phyloP scores from a whole-genome alignment of 1,140 invertebrate species.

The Lucilia sericata region DNA sequence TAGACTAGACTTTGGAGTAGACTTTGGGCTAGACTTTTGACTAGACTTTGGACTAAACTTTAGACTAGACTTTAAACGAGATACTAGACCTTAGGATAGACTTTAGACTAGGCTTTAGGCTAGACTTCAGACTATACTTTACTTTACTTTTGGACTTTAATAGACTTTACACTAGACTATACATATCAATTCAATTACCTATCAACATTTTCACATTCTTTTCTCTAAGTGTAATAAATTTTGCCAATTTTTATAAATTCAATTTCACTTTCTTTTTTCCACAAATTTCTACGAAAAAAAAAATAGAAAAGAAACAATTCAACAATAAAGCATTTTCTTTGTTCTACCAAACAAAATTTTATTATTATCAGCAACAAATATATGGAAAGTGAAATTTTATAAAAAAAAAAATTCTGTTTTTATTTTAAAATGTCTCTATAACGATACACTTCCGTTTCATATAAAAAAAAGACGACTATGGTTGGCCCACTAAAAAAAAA shows the following conservation, averaged over 20 bases:
- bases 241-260: background rate
- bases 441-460: background rate
- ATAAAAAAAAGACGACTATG: background rate
- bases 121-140: too few relatives aligned
- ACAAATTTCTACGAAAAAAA: background rate
- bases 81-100: too few relatives aligned
- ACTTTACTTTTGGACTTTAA: too few relatives aligned
- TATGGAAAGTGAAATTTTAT: background rate
- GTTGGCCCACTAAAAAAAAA: background rate
- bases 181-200: too few relatives aligned
- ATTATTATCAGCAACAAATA: background rate
- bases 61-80: too few relatives aligned
- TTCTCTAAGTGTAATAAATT: background rate
- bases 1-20: too few relatives aligned
- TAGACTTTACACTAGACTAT: too few relatives aligned
- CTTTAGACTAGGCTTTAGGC: too few relatives aligned
- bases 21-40: too few relatives aligned
- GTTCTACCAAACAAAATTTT: background rate
- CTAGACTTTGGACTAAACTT: too few relatives aligned
- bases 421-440: background rate
- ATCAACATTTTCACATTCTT: too few relatives aligned
- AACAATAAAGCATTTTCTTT: background rate
- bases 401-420: background rate
- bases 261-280: background rate
- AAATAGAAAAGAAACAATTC: too few relatives aligned